A percentile compares a stretch with the other conserved stretches of the same genome.
phyloP scores from a whole-genome alignment of 2,888 invertebrate species.

The Crioceris asparagi region DNA sequence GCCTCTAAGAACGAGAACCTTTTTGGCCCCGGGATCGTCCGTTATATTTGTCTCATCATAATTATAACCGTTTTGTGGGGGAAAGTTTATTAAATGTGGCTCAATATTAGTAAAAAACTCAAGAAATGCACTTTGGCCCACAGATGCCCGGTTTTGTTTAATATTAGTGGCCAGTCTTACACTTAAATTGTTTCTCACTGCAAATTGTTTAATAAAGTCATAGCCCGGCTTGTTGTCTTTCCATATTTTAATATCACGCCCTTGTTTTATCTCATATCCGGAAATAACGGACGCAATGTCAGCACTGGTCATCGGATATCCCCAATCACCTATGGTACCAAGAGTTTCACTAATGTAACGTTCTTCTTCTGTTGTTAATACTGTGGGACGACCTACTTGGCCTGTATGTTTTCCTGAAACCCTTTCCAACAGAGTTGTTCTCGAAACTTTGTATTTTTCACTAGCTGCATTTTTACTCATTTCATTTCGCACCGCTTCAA shows the following conservation, averaged over 20 bases:
- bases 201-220: slow-evolving; percentile 6
- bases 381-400: slow-evolving; percentile 1
- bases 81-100: neutral
- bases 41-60: slow-evolving; percentile 31
- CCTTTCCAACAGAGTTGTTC: neutral
- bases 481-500: slow-evolving; percentile 1
- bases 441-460: neutral
- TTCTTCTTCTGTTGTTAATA: neutral
- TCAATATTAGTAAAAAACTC: slow-evolving; percentile 10
- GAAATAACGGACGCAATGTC: too few relatives aligned
- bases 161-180: slow-evolving; percentile 9
- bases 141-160: slow-evolving; percentile 7
- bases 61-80: slow-evolving; percentile 4
- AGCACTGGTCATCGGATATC: neutral
- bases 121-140: slow-evolving; percentile 2
- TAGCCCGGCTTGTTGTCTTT: slow-evolving; percentile 10
- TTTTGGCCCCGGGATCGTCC: slow-evolving; percentile 29
- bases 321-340: neutral
- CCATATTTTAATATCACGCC: slow-evolving; percentile 4
- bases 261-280: too few relatives aligned
- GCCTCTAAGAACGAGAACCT: slow-evolving; percentile 24
- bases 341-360: neutral
- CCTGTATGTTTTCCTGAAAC: neutral
- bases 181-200: slow-evolving; percentile 8
- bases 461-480: neutral